Evolutionary conservation across 2,113 vertebrate genomes (phyloP).

Genomic region (Lamprotornis superbus): DNA sequence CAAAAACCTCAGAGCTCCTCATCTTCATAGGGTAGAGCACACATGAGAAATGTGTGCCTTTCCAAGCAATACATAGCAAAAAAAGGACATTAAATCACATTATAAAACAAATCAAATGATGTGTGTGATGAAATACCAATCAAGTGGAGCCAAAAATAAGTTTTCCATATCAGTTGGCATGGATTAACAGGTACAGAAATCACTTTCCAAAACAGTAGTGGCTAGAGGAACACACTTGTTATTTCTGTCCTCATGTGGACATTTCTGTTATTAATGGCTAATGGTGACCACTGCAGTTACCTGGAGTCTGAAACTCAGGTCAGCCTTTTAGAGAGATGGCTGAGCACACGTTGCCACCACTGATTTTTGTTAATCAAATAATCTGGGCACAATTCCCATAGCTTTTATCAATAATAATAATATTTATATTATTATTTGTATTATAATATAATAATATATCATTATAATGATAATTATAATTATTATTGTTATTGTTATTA

Average conservation of each 20-base stretch:
- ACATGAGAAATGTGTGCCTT: neutral
- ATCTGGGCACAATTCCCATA: neutral
- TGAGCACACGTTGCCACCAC: neutral
- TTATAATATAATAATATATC: too few species aligned
- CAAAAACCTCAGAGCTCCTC: neutral
- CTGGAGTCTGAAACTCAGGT: neutral
- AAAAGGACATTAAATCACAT: neutral
- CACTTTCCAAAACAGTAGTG: neutral
- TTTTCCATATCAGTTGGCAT: neutral
- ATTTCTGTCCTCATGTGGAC: neutral
- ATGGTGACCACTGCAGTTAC: neutral
- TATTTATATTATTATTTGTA: too few species aligned
- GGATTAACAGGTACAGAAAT: neutral
- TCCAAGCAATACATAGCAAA: neutral
- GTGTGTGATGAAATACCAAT: neutral
- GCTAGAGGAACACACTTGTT: neutral
- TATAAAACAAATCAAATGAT: neutral
- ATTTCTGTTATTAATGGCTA: neutral
- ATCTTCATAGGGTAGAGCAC: neutral
- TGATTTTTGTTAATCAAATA: neutral
- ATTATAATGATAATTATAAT: too few species aligned
- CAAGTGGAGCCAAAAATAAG: neutral
- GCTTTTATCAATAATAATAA: neutral
- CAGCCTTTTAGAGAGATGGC: neutral
- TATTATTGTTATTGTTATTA: too few species aligned